Evolutionary conservation across 2,113 vertebrate species (phyloP).

Genomic region (Lasiurus cinereus): DNA sequence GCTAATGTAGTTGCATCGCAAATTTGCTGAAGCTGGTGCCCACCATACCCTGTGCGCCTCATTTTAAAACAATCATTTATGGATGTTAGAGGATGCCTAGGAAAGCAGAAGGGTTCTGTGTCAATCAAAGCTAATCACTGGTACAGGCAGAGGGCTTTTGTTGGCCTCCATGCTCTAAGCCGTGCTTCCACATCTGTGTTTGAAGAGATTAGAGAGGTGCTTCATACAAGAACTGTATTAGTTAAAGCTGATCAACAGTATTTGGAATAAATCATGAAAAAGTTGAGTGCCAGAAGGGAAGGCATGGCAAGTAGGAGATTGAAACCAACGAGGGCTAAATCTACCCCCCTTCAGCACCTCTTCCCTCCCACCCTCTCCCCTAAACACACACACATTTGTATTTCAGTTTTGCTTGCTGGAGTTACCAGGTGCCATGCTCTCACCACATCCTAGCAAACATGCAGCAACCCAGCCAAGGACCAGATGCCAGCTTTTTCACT

Average conservation of each 20-base stretch:
- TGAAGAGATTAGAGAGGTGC: conserved; percentile 92
- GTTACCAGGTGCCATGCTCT: conserved; percentile 64
- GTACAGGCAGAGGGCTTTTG: conserved; percentile 90
- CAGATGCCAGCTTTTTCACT: neutral
- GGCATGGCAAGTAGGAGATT: conserved; percentile 73
- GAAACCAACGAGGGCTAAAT: conserved; percentile 78
- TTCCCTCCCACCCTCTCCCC: too few relatives aligned
- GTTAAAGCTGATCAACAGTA: conserved; percentile 90
- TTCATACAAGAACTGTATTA: conserved; percentile 91
- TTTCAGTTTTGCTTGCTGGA: conserved; percentile 61
- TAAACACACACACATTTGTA: neutral
- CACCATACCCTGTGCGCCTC: conserved; percentile 81
- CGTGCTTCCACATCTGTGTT: conserved; percentile 90
- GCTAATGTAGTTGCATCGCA: conserved; percentile 70
- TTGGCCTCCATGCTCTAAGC: conserved; percentile 90
- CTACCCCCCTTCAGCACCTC: neutral
- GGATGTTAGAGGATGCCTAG: conserved; percentile 87
- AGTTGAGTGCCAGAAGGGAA: conserved; percentile 87
- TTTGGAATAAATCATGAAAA: conserved; percentile 89
- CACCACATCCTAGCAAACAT: neutral
- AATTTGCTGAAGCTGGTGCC: conserved; percentile 81
- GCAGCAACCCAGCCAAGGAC: conserved; percentile 57
- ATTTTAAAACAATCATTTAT: conserved; percentile 89
- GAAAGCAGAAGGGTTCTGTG: conserved; percentile 88
- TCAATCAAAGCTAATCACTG: conserved; percentile 92